Conservation (phyloP, 2,797 vertebrate species). For the Lacerta bilineata region DNA sequence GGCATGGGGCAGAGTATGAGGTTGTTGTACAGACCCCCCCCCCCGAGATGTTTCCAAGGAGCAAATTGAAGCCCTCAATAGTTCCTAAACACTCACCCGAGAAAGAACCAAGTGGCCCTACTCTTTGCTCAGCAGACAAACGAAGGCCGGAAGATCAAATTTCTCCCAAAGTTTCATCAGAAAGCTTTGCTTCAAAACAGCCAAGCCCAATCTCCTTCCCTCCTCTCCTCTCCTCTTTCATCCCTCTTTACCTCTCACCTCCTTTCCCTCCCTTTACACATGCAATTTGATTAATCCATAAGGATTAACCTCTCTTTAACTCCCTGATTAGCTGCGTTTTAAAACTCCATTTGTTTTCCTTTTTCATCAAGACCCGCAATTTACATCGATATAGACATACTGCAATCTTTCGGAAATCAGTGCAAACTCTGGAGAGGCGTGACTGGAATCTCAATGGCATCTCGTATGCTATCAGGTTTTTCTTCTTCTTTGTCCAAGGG, state of each 20-base stretch:
- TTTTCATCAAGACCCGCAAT: slow-evolving; percentile 78
- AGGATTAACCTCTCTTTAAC: slow-evolving; percentile 82
- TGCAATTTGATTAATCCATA: slow-evolving; percentile 78
- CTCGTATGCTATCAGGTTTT: not conserved
- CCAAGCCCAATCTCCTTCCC: not conserved
- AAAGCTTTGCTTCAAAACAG: not conserved
- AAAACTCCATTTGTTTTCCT: slow-evolving; percentile 80
- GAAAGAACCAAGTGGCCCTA: too few relatives aligned
- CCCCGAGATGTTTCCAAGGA: too few relatives aligned
- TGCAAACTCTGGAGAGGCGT: not conserved
- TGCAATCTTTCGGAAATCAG: slow-evolving; percentile 81
- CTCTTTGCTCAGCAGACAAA: too few relatives aligned
- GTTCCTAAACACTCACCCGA: too few relatives aligned
- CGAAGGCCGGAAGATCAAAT: not conserved
- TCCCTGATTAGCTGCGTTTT: slow-evolving; percentile 83
- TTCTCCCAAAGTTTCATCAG: not conserved
- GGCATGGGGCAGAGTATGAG: too few relatives aligned
- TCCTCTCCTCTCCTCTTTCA: fast-evolving
- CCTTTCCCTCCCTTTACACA: slow-evolving; percentile 38
- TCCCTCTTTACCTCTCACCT: not conserved
- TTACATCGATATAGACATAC: slow-evolving; percentile 77
- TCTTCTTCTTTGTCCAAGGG: too few relatives aligned
- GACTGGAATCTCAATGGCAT: slow-evolving; percentile 72
- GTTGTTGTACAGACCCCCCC: too few relatives aligned
- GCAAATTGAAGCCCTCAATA: too few relatives aligned